These are phyloP conservation scores for Myripristis jacobus DNA, from an alignment of 2,797 vertebrate genomes.

Conservation along the genomic window DNA sequence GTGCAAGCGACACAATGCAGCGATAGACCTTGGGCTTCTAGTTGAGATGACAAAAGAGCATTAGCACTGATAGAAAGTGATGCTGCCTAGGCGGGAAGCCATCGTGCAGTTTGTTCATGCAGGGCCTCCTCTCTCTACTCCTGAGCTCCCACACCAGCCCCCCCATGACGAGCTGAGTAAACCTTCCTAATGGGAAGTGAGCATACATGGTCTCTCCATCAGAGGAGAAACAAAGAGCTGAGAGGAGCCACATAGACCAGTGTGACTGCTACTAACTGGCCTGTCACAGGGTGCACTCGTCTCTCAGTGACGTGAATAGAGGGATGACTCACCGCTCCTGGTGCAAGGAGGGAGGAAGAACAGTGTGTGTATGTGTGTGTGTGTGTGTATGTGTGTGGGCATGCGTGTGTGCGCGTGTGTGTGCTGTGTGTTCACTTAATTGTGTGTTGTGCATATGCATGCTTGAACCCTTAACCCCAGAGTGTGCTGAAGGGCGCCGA, in stretches of 20 bases:
- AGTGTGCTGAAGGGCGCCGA: constrained; percentile 34
- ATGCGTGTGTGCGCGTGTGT: constrained; percentile 33
- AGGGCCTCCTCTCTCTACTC: constrained; percentile 40
- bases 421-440: constrained; percentile 43
- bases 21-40: constrained; percentile 20
- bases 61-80: constrained; percentile 35
- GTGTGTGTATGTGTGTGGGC: constrained; percentile 22
- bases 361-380: constrained; percentile 41
- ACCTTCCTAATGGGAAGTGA: constrained; percentile 71
- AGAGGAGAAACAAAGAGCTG: constrained; percentile 75
- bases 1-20: constrained; percentile 3
- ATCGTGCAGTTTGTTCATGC: constrained; percentile 39
- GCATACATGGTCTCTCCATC: constrained; percentile 72
- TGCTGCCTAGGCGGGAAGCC: constrained; percentile 32
- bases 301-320: constrained; percentile 85
- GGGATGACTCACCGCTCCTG: constrained; percentile 85
- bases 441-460: constrained; percentile 35
- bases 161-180: constrained; percentile 68
- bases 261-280: constrained; percentile 81
- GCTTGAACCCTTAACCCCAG: constrained; percentile 65
- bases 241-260: constrained; percentile 78
- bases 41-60: constrained; percentile 41
- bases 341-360: constrained; percentile 70
- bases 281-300: constrained; percentile 84
- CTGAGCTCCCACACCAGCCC: constrained; percentile 43